phyloP scores from a whole-genome alignment of 2,113 vertebrate species.

The Egretta garzetta region DNA sequence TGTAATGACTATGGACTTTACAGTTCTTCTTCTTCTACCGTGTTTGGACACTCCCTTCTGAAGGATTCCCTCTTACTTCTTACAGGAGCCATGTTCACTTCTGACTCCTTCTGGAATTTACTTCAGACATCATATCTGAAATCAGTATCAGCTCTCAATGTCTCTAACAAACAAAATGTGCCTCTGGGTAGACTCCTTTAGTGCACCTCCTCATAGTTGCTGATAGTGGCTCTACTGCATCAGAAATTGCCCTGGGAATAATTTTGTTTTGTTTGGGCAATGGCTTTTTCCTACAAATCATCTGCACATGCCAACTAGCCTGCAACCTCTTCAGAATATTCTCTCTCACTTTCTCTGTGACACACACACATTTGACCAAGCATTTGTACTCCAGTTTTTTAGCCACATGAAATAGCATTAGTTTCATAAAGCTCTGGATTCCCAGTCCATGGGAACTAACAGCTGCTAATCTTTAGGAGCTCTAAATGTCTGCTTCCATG shows the following conservation, averaged over 20 bases:
- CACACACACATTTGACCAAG: not conserved
- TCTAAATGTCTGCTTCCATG: not conserved
- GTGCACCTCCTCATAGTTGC: not conserved
- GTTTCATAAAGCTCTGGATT: not conserved
- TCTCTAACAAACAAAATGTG: not conserved
- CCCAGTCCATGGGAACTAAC: not conserved
- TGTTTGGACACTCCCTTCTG: not conserved
- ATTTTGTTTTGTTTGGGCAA: not conserved
- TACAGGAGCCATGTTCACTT: not conserved
- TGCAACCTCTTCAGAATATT: not conserved
- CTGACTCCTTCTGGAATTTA: not conserved
- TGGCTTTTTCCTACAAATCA: not conserved
- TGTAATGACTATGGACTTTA: not conserved
- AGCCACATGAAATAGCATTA: not conserved
- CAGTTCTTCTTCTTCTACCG: not conserved
- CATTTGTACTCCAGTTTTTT: not conserved
- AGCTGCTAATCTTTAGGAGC: not conserved
- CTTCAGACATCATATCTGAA: not conserved
- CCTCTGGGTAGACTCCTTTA: not conserved
- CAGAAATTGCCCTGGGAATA: not conserved
- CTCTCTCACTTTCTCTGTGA: not conserved
- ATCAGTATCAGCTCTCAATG: not conserved
- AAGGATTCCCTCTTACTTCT: not conserved
- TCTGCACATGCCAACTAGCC: not conserved
- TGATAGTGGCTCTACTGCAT: not conserved